A percentile compares a stretch with the other conserved stretches of the same genome.
Conservation (phyloP, 2,797 vertebrate species). For the Parotocinclus haroldoi region DNA sequence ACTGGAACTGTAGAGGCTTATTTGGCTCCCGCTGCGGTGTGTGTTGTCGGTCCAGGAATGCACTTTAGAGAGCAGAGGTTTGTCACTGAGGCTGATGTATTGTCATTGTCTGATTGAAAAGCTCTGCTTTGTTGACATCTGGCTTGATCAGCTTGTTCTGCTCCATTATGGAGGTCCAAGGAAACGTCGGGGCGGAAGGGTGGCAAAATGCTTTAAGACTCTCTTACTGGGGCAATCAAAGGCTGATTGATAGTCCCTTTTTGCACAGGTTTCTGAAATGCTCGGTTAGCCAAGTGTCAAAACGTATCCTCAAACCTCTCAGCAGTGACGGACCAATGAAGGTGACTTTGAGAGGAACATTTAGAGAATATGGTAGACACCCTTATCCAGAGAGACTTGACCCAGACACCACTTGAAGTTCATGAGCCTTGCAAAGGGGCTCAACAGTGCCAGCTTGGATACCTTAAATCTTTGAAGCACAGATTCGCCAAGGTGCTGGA, state of each 20-base stretch:
- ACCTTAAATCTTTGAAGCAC: too few relatives aligned
- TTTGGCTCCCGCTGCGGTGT: constrained; percentile 45
- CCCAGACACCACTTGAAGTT: too few relatives aligned
- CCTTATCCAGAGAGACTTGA: too few relatives aligned
- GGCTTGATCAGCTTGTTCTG: constrained; percentile 33
- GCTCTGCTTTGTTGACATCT: constrained; percentile 40
- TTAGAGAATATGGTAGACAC: too few relatives aligned
- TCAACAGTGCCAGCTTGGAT: too few relatives aligned
- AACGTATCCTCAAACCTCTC: too few relatives aligned
- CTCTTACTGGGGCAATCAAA: too few relatives aligned
- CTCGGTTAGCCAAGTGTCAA: not conserved
- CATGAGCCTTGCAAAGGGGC: too few relatives aligned
- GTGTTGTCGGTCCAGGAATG: constrained; percentile 32
- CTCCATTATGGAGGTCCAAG: constrained; percentile 25
- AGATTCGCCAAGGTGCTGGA: too few relatives aligned
- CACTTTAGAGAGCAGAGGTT: constrained; percentile 41
- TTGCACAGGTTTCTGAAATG: not conserved
- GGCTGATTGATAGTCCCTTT: constrained; percentile 1
- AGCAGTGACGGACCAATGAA: too few relatives aligned
- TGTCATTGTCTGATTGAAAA: constrained; percentile 51
- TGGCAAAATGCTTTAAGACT: not conserved
- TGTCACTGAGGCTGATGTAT: constrained; percentile 54
- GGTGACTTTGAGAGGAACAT: too few relatives aligned
- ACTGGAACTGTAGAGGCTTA: constrained; percentile 44
- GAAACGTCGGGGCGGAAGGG: not conserved